Evolutionary conservation across 2,113 vertebrate genomes (phyloP), one percentile per base, ranked within the genome.

Genomic region (Etia nguti): DNA sequence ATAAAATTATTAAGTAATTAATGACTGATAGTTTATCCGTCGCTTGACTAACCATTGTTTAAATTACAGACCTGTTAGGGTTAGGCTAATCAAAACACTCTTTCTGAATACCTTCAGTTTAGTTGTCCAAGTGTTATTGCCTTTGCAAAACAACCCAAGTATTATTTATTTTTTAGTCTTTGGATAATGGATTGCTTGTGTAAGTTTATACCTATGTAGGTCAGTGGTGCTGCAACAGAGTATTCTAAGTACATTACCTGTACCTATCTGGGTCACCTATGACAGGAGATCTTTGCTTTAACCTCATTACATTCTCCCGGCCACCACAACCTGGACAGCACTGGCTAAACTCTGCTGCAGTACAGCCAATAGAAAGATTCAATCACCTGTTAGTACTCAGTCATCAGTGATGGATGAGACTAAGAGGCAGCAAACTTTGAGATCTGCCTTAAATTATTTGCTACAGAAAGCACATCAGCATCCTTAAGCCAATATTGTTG

Each of bases 201-300:
- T 84, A 88, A 81, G 60, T 91, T 84, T 87, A 86, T 73, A 86
- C 73, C 73, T 80, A 59, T 34, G 15, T 57, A 81, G 56, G 88
- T 65, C 86, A 73, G 50, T 11, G 2, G 4, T 3, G 52, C 7
- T 60, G 80, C 62, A 77, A 88, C 77, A 75, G 70, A 70, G 87
- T 86, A 84, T 75, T 84, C 56, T 85, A 55, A 90, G 82, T 48
- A 1, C 88, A 90, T 85, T 86, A 86, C 88, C 79, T 83, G 86
- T 48, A 80, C 10, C 85, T 89, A 93, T 91, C 68, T 93, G 83
- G 88, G 89, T 91, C 89, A 92, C 65, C 60, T 91, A 80, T 84
- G 60, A 84, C 46, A 92, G 56, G 80, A 70, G 48, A 88, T 79
- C 22, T 75, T 73, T 62, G 84, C 81, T 59, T 79, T 24, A 57